phyloP scores from a whole-genome alignment of 1,140 invertebrate species.

The Hycleus phaleratus region DNA sequence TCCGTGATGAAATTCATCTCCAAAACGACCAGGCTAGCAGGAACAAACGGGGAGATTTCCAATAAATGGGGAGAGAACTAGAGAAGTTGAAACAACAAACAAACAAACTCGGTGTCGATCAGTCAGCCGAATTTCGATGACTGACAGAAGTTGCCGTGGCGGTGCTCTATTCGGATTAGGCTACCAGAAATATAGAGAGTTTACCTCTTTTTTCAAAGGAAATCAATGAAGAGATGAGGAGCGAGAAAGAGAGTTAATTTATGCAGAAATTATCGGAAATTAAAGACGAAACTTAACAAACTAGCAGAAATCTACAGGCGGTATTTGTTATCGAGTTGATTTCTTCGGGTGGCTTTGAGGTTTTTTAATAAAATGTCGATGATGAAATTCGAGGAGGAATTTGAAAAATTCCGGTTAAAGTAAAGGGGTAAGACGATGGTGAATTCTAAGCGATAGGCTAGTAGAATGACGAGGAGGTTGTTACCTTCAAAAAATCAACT shows the following conservation, averaged over 20 bases:
- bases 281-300: slow-evolving; percentile 23
- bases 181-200: not conserved
- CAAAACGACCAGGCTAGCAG: too few relatives aligned
- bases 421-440: slow-evolving; percentile 28
- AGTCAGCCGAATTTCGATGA: slow-evolving; percentile 7
- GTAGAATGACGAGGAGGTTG: slow-evolving; percentile 1
- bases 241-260: slow-evolving; percentile 18
- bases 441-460: slow-evolving; percentile 21
- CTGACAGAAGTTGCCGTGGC: slow-evolving; percentile 24
- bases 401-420: slow-evolving; percentile 17
- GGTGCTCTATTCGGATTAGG: not conserved
- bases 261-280: slow-evolving; percentile 28
- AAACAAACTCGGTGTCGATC: not conserved
- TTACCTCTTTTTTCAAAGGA: slow-evolving; percentile 1
- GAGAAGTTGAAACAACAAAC: not conserved
- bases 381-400: slow-evolving; percentile 7
- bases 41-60: not conserved
- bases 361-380: not conserved
- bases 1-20: too few relatives aligned
- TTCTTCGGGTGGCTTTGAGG: not conserved
- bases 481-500: not conserved
- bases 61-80: not conserved
- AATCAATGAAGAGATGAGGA: slow-evolving; percentile 1
- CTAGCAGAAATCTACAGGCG: slow-evolving; percentile 14
- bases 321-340: not conserved